Conservation (phyloP, 2,888 invertebrate genomes). For the Mythimna impura region DNA sequence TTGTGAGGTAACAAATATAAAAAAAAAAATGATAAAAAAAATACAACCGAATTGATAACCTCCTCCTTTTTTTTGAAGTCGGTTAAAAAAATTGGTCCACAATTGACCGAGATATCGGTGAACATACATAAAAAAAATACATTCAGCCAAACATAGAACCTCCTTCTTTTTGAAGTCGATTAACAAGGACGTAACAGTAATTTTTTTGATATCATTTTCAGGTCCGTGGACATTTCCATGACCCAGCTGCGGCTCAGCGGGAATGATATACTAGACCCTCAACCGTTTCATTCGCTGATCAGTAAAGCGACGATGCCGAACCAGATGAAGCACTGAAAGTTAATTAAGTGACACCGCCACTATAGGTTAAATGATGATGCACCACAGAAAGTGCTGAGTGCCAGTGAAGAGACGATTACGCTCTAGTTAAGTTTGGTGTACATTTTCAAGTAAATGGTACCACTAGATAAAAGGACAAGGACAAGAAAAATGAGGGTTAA, state of each 20-base stretch:
- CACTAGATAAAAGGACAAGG: not conserved
- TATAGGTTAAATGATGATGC: not conserved
- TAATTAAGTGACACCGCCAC: too few species aligned
- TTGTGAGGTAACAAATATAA: too few species aligned
- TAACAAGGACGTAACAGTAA: not conserved
- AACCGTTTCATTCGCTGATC: constrained; percentile 53
- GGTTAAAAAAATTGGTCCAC: too few species aligned
- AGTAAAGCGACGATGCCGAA: constrained; percentile 12
- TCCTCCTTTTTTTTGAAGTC: too few species aligned
- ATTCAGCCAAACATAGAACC: too few species aligned
- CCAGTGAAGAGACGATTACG: not conserved
- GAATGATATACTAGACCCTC: constrained; percentile 58
- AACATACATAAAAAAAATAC: too few species aligned
- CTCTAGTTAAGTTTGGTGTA: not conserved
- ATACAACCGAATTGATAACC: too few species aligned
- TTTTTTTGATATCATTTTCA: constrained; percentile 39
- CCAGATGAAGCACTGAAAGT: not conserved
- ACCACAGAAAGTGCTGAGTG: not conserved
- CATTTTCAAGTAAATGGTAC: not conserved
- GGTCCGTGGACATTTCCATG: constrained; percentile 58
- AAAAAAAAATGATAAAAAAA: too few species aligned
- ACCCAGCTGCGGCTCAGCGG: constrained; percentile 36
- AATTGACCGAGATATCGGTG: too few species aligned
- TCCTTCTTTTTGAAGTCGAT: too few species aligned
- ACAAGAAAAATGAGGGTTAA: not conserved